phyloP scores from a whole-genome alignment of 2,888 invertebrate species.

The Leptura quadrifasciata region DNA sequence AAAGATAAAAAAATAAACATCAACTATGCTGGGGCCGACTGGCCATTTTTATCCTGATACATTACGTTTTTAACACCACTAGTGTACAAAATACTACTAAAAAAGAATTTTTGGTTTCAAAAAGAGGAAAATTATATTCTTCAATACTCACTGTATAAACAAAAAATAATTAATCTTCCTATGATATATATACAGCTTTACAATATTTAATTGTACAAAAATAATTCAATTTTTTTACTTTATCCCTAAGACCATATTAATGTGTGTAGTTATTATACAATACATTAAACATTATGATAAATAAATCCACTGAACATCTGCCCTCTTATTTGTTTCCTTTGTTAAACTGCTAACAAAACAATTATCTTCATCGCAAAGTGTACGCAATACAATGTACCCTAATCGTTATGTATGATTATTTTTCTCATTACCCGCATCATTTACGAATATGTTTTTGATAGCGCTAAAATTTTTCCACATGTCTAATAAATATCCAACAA shows the following conservation, averaged over 20 bases:
- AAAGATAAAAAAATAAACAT: no score
- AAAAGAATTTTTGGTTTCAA: no score
- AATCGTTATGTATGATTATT: conserved; percentile 58
- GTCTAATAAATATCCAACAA: conserved; percentile 39
- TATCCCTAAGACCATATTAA: neutral
- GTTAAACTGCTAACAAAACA: conserved; percentile 46
- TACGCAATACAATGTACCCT: conserved; percentile 57
- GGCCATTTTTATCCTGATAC: no score
- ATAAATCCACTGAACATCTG: conserved; percentile 48
- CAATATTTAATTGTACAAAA: no score
- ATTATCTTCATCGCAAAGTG: conserved; percentile 46
- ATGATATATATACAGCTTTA: no score
- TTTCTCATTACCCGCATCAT: conserved; percentile 63
- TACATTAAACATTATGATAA: conserved; percentile 5
- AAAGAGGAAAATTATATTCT: no score
- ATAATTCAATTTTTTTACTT: no score
- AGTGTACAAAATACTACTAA: no score
- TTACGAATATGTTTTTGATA: conserved; percentile 60
- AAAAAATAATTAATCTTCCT: no score
- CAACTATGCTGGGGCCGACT: no score
- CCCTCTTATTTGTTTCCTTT: conserved; percentile 50
- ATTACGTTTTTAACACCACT: no score
- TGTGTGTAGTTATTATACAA: neutral
- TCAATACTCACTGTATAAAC: no score
- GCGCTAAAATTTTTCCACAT: conserved; percentile 62